Evolutionary conservation across 2,113 vertebrate genomes (phyloP).

Genomic region (Lonchura striata): DNA sequence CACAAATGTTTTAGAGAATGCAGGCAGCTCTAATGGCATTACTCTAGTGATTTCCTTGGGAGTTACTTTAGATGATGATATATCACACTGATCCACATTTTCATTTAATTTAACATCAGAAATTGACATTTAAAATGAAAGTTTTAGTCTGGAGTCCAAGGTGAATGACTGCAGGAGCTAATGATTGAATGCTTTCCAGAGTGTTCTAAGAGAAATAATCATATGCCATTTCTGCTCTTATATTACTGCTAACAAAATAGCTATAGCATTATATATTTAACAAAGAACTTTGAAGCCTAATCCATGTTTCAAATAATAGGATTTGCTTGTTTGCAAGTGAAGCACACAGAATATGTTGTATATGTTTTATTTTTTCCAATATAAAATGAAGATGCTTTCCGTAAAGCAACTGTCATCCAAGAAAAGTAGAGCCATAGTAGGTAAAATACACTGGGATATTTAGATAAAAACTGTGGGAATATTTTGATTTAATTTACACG

Average conservation of each 20-base stretch:
- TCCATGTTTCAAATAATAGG: background rate
- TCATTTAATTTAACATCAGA: constrained; percentile 51
- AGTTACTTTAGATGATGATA: constrained; percentile 48
- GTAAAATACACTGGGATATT: background rate
- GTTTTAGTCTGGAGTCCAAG: background rate
- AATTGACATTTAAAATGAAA: constrained; percentile 49
- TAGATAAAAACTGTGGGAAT: background rate
- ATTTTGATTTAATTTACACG: background rate
- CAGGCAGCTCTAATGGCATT: background rate
- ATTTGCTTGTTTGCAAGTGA: background rate
- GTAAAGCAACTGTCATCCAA: background rate
- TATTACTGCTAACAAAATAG: background rate
- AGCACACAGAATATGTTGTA: background rate
- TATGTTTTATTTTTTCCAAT: background rate
- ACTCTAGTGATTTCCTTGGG: background rate
- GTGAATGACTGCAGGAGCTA: background rate
- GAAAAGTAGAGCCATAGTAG: background rate
- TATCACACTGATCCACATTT: constrained; percentile 37
- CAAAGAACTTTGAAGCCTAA: background rate
- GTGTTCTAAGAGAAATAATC: background rate
- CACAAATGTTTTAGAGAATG: background rate
- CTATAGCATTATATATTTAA: background rate
- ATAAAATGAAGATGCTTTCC: background rate
- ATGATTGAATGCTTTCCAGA: background rate
- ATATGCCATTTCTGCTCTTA: background rate